phyloP scores from a whole-genome alignment of 2,113 vertebrate genomes.

The Passer domesticus region DNA sequence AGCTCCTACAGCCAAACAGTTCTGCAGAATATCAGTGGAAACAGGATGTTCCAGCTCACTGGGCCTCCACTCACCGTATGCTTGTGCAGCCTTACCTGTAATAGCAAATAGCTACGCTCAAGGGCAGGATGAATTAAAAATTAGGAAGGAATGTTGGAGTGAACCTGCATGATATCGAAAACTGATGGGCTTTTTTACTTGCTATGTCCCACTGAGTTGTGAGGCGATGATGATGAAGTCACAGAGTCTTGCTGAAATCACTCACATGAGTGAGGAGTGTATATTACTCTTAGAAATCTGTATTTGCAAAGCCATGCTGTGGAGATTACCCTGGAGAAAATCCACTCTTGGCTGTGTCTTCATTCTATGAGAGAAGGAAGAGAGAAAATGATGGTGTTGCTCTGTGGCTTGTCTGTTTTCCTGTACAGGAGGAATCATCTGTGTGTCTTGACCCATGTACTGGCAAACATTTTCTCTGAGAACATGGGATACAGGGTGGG shows the following conservation, averaged over 20 bases:
- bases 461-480: not conserved
- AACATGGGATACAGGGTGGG: not conserved
- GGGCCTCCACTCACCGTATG: not conserved
- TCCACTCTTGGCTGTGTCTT: not conserved
- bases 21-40: slow-evolving; percentile 37
- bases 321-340: not conserved
- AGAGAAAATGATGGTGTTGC: not conserved
- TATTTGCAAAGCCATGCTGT: not conserved
- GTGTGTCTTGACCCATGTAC: not conserved
- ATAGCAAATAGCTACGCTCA: not conserved
- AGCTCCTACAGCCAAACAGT: slow-evolving; percentile 10
- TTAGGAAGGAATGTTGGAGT: not conserved
- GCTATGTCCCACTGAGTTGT: not conserved
- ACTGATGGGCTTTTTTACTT: not conserved
- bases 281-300: not conserved
- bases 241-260: not conserved
- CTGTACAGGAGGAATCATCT: not conserved
- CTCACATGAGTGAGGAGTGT: not conserved
- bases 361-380: not conserved
- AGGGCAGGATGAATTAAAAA: slow-evolving; percentile 6
- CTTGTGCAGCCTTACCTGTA: slow-evolving; percentile 22
- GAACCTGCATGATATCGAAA: not conserved
- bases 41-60: slow-evolving; percentile 54
- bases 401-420: not conserved
- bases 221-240: not conserved